Evolutionary conservation across 2,113 vertebrate genomes (phyloP), one percentile per base, ranked within the genome.

Genomic region (Thamnaconus septentrionalis): DNA sequence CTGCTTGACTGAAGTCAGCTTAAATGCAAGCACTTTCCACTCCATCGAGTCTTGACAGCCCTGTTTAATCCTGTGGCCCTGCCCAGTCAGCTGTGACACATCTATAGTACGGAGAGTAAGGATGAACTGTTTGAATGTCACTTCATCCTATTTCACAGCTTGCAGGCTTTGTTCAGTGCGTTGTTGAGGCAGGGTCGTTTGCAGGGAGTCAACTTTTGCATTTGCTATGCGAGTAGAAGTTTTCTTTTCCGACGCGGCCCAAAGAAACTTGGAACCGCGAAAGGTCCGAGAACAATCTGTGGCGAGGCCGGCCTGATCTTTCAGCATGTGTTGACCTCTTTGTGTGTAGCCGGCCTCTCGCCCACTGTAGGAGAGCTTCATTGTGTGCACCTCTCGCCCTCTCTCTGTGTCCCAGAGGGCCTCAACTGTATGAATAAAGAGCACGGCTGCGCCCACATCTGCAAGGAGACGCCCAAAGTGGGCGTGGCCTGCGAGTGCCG

Each of bases 371-470:
- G 80, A 84, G 78, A 86, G 80, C 76, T 84, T 86, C 82, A 87
- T 86, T 87, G 87, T 90, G 81, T 84, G 62, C 18, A 31, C 77
- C 79, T 80, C 81, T 85, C 64, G 75, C 79, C 71, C 54, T 75
- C 69, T 81, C 69, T 86, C 73, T 71, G 56, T 71, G 56, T 84
- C 91, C 67, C 94, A 99, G 97, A 97, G 93, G 96, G 96, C 67
- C 91, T 98, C 92, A 98, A 93, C 92, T 99, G 97, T 86, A 99
- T 99, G 97, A 99, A 99, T 86, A 97, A 95, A 90, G 94, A 97
- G 52, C 97, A 99, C 0, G 94, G 97, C 84, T 99, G 97, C 74
- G 92, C 93, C 65, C 96, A 98, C 91, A 96, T 98, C 93, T 98
- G 97, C 92, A 95, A 94, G 87, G 96, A 99, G 90, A 93, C 93